Evolutionary conservation across 2,113 vertebrate genomes (phyloP).

Genomic region (Theristicus caerulescens): DNA sequence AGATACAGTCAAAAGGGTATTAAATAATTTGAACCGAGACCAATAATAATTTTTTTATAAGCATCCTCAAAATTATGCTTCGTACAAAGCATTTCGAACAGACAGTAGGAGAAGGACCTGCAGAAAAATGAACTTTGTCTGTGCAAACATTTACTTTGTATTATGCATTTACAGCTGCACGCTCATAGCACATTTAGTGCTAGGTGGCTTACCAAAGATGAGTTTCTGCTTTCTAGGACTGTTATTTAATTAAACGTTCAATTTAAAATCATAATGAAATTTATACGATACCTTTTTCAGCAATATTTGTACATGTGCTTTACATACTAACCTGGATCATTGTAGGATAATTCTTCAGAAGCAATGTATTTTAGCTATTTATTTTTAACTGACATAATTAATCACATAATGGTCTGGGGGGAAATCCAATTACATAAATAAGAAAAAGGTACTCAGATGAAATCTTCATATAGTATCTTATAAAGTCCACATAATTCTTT

Average conservation of each 20-base stretch:
- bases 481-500: neutral
- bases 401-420: neutral
- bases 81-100: slow-evolving; percentile 41
- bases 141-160: neutral
- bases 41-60: slow-evolving; percentile 58
- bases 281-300: neutral
- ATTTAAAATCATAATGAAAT: neutral
- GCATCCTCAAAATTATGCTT: slow-evolving; percentile 62
- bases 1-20: slow-evolving; percentile 64
- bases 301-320: neutral
- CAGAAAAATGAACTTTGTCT: neutral
- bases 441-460: neutral
- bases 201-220: neutral
- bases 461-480: neutral
- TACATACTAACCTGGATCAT: neutral
- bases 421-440: neutral
- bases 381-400: neutral
- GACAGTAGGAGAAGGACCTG: neutral
- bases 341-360: neutral
- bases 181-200: neutral
- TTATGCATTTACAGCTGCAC: neutral
- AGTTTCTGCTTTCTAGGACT: neutral
- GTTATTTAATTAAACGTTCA: neutral
- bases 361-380: neutral
- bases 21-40: slow-evolving; percentile 68